Evolutionary conservation across 2,113 vertebrate species (phyloP).

Genomic region (Struthio camelus): DNA sequence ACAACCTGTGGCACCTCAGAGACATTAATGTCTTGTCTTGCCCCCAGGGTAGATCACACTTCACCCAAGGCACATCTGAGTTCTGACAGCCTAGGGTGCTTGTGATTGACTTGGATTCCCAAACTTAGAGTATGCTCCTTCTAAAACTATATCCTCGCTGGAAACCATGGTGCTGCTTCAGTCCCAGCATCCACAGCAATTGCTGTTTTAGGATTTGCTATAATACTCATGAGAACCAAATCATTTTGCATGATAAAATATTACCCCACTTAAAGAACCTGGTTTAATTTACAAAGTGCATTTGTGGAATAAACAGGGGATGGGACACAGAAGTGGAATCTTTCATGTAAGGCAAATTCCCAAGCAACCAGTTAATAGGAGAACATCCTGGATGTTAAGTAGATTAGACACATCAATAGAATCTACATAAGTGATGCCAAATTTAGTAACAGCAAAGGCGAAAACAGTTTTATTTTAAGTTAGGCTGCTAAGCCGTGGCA

Average conservation of each 20-base stretch:
- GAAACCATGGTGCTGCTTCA: neutral
- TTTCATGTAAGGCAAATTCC: slow-evolving; percentile 47
- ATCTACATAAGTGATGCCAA: slow-evolving; percentile 55
- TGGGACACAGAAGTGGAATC: neutral
- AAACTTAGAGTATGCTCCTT: neutral
- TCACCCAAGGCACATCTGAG: neutral
- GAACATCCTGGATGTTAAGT: slow-evolving; percentile 40
- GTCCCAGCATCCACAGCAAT: neutral
- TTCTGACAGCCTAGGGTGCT: neutral
- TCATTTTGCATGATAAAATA: neutral
- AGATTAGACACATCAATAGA: slow-evolving; percentile 69
- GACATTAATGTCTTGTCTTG: neutral
- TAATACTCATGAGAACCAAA: neutral
- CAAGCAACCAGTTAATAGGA: slow-evolving; percentile 43
- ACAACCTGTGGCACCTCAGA: neutral
- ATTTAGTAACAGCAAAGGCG: slow-evolving; percentile 48
- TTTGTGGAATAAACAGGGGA: neutral
- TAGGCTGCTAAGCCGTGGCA: neutral
- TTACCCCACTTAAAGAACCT: neutral
- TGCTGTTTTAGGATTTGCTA: neutral
- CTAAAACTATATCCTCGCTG: neutral
- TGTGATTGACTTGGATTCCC: neutral
- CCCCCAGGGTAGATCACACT: neutral
- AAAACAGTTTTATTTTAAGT: slow-evolving; percentile 60
- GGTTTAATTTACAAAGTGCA: neutral